These are phyloP conservation scores for Aeoliscus strigatus DNA, from an alignment of 2,797 vertebrate genomes.

Conservation along the genomic window DNA sequence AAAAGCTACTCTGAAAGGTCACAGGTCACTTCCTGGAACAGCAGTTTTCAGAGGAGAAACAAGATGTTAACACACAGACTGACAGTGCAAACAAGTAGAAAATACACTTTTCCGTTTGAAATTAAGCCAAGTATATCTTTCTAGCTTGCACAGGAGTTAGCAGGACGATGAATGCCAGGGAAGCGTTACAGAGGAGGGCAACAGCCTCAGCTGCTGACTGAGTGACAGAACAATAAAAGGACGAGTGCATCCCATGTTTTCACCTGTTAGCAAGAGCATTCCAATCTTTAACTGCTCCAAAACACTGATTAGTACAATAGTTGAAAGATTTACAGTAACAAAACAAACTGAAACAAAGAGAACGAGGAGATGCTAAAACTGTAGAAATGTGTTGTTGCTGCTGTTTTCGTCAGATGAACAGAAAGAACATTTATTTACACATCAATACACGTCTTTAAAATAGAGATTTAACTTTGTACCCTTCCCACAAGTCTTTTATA, in stretches of 20 bases:
- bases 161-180: constrained; percentile 6
- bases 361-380: constrained; percentile 33
- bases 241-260: not conserved
- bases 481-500: constrained; percentile 44
- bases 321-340: not conserved
- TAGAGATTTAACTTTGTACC: constrained; percentile 61
- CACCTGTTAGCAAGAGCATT: constrained; percentile 3
- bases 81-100: constrained; percentile 49
- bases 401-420: constrained; percentile 46
- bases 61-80: constrained; percentile 16
- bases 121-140: too few relatives aligned
- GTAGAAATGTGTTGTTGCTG: constrained; percentile 36
- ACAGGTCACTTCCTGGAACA: constrained; percentile 13
- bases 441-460: constrained; percentile 76
- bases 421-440: constrained; percentile 67
- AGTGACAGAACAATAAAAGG: constrained; percentile 8
- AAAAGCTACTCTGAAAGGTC: constrained; percentile 14
- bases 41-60: constrained; percentile 18
- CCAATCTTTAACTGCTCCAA: constrained; percentile 1
- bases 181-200: constrained; percentile 6
- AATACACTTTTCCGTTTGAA: too few relatives aligned
- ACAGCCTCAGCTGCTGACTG: constrained; percentile 9
- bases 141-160: constrained; percentile 3
- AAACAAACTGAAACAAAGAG: constrained; percentile 13
- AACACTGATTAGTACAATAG: constrained; percentile 11